A percentile compares a stretch with the other conserved stretches of the same genome.
These are phyloP conservation scores for Pterocles burchelli DNA, from an alignment of 2,113 vertebrate genomes.

Conservation along the genomic window DNA sequence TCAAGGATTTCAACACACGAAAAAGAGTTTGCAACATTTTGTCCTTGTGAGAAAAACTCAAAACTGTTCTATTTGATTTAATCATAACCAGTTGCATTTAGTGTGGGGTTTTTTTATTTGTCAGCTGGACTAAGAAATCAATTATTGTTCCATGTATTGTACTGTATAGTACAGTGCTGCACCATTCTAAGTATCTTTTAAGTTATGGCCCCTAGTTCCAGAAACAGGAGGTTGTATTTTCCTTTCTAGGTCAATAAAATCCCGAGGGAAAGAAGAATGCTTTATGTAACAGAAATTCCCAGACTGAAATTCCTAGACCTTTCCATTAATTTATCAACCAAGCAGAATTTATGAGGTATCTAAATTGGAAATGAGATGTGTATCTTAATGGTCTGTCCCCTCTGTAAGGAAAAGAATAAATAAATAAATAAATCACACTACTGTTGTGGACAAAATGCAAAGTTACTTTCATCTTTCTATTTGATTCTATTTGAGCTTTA, in stretches of 20 bases:
- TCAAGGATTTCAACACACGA: not conserved
- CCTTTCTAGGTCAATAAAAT: conserved; percentile 10
- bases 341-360: conserved; percentile 8
- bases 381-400: not conserved
- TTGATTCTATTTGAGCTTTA: not conserved
- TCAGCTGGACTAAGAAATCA: not conserved
- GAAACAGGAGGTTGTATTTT: not conserved
- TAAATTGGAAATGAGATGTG: conserved; percentile 43
- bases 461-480: not conserved
- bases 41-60: not conserved
- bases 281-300: not conserved
- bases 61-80: not conserved
- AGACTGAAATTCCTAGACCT: not conserved
- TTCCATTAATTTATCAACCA: conserved; percentile 10
- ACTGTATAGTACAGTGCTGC: not conserved
- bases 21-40: not conserved
- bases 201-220: not conserved
- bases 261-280: not conserved
- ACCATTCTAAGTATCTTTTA: not conserved
- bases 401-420: not conserved
- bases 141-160: not conserved
- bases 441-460: conserved; percentile 11
- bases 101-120: not conserved
- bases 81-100: not conserved
- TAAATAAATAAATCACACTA: conserved; percentile 24